Evolutionary conservation across 2,797 vertebrate species (phyloP).

Genomic region (Streptopelia turtur): DNA sequence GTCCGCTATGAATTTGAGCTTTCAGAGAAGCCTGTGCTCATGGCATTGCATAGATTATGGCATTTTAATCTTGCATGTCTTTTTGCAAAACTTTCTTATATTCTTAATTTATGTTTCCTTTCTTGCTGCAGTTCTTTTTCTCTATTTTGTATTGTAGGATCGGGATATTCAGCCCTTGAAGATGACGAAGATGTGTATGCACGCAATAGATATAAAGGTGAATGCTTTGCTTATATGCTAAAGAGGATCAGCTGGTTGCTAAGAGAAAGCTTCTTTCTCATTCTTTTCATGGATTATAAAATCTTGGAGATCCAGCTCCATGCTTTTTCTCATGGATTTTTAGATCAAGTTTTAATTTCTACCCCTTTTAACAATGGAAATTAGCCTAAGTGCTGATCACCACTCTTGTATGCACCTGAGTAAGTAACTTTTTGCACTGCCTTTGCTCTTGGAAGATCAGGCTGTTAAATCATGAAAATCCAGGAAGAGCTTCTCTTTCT

Average conservation of each 20-base stretch:
- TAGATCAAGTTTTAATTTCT: slow-evolving; percentile 36
- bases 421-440: slow-evolving; percentile 54
- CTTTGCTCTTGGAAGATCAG: slow-evolving; percentile 42
- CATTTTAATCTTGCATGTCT: slow-evolving; percentile 75
- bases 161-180: slow-evolving; percentile 90
- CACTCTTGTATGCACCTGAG: slow-evolving; percentile 20
- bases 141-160: slow-evolving; percentile 89
- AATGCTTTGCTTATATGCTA: slow-evolving; percentile 81
- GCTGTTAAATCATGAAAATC: slow-evolving; percentile 58
- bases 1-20: slow-evolving; percentile 41
- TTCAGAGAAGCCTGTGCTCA: slow-evolving; percentile 56
- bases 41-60: slow-evolving; percentile 49
- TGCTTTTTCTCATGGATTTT: slow-evolving; percentile 18
- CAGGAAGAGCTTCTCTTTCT: slow-evolving; percentile 57
- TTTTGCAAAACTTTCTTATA: slow-evolving; percentile 57
- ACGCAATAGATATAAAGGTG: slow-evolving; percentile 90
- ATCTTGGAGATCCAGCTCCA: slow-evolving; percentile 59
- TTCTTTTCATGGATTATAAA: slow-evolving; percentile 35
- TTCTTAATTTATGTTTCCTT: slow-evolving; percentile 64
- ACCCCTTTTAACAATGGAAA: slow-evolving; percentile 24
- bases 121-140: slow-evolving; percentile 79
- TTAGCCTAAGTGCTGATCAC: slow-evolving; percentile 49
- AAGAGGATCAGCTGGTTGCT: slow-evolving; percentile 66
- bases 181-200: slow-evolving; percentile 93
- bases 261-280: slow-evolving; percentile 58